A percentile compares a stretch with the other conserved stretches of the same genome.
Evolutionary conservation across 2,888 invertebrate species (phyloP).

Genomic region (Alsophila aescularia): DNA sequence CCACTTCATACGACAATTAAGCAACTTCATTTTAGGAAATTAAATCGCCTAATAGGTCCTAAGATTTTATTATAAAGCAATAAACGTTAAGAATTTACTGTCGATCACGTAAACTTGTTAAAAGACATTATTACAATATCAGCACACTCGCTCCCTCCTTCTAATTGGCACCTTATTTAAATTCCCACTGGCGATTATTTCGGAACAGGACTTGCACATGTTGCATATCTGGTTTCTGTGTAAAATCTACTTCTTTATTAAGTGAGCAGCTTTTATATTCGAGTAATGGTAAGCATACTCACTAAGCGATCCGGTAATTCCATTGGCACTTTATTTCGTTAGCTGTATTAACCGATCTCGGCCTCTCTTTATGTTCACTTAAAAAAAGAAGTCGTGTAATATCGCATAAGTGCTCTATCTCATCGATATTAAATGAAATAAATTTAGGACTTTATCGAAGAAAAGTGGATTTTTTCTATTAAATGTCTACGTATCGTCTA

Average conservation of each 20-base stretch:
- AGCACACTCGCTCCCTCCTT: conserved; percentile 53
- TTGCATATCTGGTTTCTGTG: conserved; percentile 66
- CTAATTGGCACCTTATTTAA: conserved; percentile 81
- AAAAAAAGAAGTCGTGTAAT: conserved; percentile 53
- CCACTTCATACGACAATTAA: no score
- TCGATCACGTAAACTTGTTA: conserved; percentile 64
- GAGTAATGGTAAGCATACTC: conserved; percentile 66
- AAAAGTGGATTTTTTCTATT: conserved; percentile 55
- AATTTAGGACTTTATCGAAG: conserved; percentile 56
- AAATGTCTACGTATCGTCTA: conserved; percentile 40
- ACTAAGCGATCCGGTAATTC: conserved; percentile 66
- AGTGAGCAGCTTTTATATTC: conserved; percentile 69
- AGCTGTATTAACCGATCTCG: conserved; percentile 54
- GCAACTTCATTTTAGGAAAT: no score
- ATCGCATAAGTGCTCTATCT: conserved; percentile 55
- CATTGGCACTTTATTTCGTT: conserved; percentile 66
- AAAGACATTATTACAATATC: conserved; percentile 60
- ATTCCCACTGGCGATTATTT: conserved; percentile 72
- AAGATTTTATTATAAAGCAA: conserved; percentile 55
- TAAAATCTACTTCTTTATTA: conserved; percentile 77
- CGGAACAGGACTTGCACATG: conserved; percentile 61
- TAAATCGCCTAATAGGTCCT: conserved; percentile 23
- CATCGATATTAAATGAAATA: conserved; percentile 55
- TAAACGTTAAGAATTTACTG: conserved; percentile 58
- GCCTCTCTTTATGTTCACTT: conserved; percentile 27